Conservation (phyloP, 1,140 invertebrate genomes). For the Mylabris phalerata region DNA sequence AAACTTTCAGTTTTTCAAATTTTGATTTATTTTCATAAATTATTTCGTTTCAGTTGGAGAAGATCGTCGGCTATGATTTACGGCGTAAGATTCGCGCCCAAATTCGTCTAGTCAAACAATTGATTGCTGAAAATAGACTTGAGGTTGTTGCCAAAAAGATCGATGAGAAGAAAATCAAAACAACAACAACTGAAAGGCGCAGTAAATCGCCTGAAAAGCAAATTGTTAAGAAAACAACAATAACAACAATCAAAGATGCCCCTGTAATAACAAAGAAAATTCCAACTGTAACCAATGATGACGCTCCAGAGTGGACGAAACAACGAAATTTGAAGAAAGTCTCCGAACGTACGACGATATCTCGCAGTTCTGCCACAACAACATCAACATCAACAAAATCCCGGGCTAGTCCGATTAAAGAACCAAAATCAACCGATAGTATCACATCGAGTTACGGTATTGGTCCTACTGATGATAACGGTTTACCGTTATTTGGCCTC, state of each 20-base stretch:
- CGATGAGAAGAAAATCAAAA: constrained; percentile 2
- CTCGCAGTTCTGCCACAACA: constrained; percentile 19
- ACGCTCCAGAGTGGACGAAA: constrained; percentile 37
- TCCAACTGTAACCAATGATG: constrained; percentile 22
- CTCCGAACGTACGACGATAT: constrained; percentile 19
- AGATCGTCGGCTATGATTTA: constrained; percentile 64
- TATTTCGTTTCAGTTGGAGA: constrained; percentile 55
- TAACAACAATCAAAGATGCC: too few relatives aligned
- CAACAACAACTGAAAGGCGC: not conserved
- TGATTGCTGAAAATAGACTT: constrained; percentile 28
- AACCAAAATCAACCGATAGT: constrained; percentile 47
- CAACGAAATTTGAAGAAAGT: constrained; percentile 35
- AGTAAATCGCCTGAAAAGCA: constrained; percentile 3
- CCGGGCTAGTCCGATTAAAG: constrained; percentile 29
- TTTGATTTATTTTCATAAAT: too few relatives aligned
- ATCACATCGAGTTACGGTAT: constrained; percentile 76
- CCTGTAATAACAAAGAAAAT: constrained; percentile 30
- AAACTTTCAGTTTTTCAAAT: constrained; percentile 14
- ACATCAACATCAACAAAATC: constrained; percentile 12
- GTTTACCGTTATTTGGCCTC: constrained; percentile 67
- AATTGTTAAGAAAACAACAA: not conserved
- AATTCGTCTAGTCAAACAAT: constrained; percentile 60
- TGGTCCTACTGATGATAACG: constrained; percentile 70
- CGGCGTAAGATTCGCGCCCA: constrained; percentile 65
- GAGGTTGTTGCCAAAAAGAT: not conserved